Percentiles rank a stretch among this genome's conserved stretches.
phyloP scores from a whole-genome alignment of 2,113 vertebrate genomes.

The Origma solitaria region DNA sequence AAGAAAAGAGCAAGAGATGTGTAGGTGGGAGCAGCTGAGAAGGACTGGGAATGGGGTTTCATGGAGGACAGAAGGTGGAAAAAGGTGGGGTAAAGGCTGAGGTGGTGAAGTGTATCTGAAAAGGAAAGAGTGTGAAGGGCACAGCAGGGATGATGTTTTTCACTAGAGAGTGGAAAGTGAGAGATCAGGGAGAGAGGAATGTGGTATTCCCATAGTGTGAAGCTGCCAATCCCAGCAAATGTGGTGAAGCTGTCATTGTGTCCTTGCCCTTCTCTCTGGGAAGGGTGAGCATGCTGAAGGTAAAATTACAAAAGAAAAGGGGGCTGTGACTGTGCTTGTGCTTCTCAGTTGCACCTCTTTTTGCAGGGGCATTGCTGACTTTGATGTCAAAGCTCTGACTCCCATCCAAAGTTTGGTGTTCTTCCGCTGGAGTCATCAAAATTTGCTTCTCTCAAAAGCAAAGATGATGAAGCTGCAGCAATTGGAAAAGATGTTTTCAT shows the following conservation, averaged over 20 bases:
- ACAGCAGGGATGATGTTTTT: neutral
- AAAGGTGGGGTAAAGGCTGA: neutral
- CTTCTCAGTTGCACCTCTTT: neutral
- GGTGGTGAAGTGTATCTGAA: neutral
- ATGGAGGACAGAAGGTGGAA: neutral
- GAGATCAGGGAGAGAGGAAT: neutral
- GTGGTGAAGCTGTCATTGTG: neutral
- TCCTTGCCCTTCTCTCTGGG: neutral
- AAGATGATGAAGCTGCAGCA: neutral
- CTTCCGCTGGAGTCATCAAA: neutral
- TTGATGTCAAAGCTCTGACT: neutral
- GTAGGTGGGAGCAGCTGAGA: neutral
- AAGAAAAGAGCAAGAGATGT: neutral
- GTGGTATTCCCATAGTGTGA: neutral
- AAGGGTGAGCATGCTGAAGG: neutral
- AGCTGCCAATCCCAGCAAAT: neutral
- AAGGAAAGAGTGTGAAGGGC: neutral
- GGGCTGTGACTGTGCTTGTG: neutral
- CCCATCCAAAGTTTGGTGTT: neutral
- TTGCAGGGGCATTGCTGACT: neutral
- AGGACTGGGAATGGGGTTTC: neutral
- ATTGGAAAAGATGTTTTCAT: neutral
- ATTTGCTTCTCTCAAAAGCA: neutral
- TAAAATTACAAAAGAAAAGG: neutral
- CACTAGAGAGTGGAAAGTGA: neutral